A percentile compares a stretch with the other conserved stretches of the same genome.
Evolutionary conservation across 2,797 vertebrate species (phyloP).

Genomic region (Falco columbarius): DNA sequence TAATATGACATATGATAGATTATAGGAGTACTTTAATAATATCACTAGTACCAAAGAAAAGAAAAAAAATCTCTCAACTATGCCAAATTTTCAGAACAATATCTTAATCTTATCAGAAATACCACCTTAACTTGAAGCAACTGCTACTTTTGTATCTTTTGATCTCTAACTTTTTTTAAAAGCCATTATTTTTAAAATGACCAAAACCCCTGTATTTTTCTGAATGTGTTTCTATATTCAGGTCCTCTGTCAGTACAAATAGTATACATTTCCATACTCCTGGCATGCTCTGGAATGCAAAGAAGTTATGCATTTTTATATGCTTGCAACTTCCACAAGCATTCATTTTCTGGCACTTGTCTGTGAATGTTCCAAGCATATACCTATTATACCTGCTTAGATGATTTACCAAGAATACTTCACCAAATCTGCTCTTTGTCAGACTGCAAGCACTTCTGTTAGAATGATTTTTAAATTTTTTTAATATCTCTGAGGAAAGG

Average conservation of each 20-base stretch:
- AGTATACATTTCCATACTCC: background rate
- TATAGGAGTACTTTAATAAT: background rate
- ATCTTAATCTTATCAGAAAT: background rate
- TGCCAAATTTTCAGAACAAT: background rate
- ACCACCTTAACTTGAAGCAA: background rate
- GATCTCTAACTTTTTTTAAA: background rate
- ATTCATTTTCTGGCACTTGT: background rate
- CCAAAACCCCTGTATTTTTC: fast-evolving
- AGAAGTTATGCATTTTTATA: background rate
- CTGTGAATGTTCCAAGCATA: background rate
- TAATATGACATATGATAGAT: background rate
- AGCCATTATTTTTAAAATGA: background rate
- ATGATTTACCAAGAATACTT: background rate
- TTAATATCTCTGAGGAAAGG: background rate
- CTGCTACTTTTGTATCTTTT: background rate
- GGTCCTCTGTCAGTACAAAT: background rate
- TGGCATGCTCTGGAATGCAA: background rate
- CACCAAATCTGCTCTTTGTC: background rate
- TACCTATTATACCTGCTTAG: background rate
- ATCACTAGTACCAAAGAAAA: background rate
- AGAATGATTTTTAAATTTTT: background rate
- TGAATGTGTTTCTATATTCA: background rate
- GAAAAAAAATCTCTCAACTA: background rate
- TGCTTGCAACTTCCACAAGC: background rate
- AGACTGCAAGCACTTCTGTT: background rate